These are phyloP conservation scores for Eleutherodactylus coqui DNA, from an alignment of 2,797 vertebrate genomes.

Conservation along the genomic window DNA sequence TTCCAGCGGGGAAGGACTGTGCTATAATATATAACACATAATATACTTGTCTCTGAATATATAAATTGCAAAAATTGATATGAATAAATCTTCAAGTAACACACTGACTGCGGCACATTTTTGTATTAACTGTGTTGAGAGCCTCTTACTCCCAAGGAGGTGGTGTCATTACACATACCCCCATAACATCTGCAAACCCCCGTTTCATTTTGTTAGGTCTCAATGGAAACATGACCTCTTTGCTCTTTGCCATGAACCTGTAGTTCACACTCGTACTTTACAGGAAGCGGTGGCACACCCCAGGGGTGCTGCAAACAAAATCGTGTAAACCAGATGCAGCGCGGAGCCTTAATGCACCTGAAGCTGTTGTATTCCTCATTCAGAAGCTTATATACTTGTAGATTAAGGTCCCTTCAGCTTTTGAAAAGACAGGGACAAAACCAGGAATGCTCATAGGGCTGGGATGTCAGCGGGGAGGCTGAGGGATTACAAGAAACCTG, in stretches of 20 bases:
- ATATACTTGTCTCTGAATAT: constrained; percentile 95
- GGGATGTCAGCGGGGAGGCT: constrained; percentile 87
- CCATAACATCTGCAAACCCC: constrained; percentile 90
- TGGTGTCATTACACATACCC: constrained; percentile 84
- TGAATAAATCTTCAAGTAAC: constrained; percentile 96
- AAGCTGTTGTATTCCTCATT: constrained; percentile 81
- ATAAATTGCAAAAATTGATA: constrained; percentile 92
- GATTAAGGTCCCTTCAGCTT: constrained; percentile 86
- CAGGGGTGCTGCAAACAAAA: constrained; percentile 91
- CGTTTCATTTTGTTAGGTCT: constrained; percentile 80
- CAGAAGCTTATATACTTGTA: constrained; percentile 81
- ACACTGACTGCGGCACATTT: constrained; percentile 88
- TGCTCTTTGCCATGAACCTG: constrained; percentile 88
- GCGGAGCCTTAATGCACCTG: constrained; percentile 85
- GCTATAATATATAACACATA: constrained; percentile 85
- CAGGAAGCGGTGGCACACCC: constrained; percentile 89
- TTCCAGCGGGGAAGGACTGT: constrained; percentile 65
- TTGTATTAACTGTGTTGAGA: constrained; percentile 75
- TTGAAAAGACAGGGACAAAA: constrained; percentile 88
- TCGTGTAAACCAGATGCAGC: constrained; percentile 86
- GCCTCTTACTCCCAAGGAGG: constrained; percentile 73
- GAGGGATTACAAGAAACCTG: constrained; percentile 98
- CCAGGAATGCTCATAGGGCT: constrained; percentile 91
- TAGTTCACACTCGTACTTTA: constrained; percentile 96
- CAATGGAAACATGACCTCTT: constrained; percentile 93